phyloP scores from a whole-genome alignment of 2,888 invertebrate genomes.

The Cheiracanthium punctorium region DNA sequence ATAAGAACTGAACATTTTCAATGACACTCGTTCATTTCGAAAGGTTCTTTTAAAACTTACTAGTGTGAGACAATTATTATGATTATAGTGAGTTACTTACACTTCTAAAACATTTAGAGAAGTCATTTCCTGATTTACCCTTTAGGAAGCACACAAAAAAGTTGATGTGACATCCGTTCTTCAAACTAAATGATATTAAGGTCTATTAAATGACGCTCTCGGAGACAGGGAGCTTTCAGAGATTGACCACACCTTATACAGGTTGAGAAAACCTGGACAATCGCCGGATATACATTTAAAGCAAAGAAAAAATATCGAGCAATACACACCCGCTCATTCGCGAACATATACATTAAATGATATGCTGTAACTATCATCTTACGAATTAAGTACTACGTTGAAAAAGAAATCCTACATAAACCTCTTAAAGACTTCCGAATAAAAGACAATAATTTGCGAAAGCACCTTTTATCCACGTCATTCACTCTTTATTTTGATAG shows the following conservation, averaged over 20 bases:
- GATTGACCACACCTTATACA: slow-evolving; percentile 47
- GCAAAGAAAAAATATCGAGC: slow-evolving; percentile 28
- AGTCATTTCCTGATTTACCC: slow-evolving; percentile 11
- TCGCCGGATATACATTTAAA: slow-evolving; percentile 59
- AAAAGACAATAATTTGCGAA: slow-evolving; percentile 67
- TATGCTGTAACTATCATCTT: slow-evolving; percentile 46
- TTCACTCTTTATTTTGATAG: slow-evolving; percentile 56
- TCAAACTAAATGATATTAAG: slow-evolving; percentile 16
- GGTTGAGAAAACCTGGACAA: slow-evolving; percentile 57
- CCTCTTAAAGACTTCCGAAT: slow-evolving; percentile 62
- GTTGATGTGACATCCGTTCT: background rate
- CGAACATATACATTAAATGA: slow-evolving; percentile 50
- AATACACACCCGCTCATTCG: background rate
- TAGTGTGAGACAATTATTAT: no score
- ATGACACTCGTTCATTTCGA: no score
- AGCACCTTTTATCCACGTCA: slow-evolving; percentile 50
- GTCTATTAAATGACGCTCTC: slow-evolving; percentile 27
- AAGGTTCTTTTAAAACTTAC: no score
- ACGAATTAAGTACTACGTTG: slow-evolving; percentile 44
- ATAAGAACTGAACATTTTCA: no score
- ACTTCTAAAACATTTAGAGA: background rate
- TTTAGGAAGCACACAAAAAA: slow-evolving; percentile 9
- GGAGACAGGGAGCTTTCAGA: slow-evolving; percentile 24
- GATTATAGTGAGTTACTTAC: background rate
- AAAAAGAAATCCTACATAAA: slow-evolving; percentile 20